phyloP scores from a whole-genome alignment of 2,888 invertebrate species.

The Catocala nupta region DNA sequence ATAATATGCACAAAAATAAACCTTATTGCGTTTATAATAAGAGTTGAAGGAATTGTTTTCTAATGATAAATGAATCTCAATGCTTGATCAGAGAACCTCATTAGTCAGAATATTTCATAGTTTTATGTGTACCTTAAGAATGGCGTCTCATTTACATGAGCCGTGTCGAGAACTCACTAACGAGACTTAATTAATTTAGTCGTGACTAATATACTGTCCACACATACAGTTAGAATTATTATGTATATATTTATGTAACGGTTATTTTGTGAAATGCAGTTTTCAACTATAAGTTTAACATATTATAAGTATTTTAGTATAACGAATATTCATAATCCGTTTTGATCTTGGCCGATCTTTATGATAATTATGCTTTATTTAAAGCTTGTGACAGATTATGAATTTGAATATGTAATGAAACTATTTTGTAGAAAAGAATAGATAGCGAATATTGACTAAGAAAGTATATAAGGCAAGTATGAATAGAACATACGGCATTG shows the following conservation, averaged over 20 bases:
- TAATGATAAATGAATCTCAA: constrained; percentile 16
- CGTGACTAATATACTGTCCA: constrained; percentile 38
- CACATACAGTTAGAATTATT: constrained; percentile 23
- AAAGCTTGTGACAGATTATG: too few species aligned
- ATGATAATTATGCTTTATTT: too few species aligned
- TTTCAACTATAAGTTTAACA: neutral
- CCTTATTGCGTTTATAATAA: constrained; percentile 11
- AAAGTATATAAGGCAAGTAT: too few species aligned
- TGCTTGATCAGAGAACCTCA: constrained; percentile 35
- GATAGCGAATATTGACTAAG: too few species aligned
- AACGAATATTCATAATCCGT: too few species aligned
- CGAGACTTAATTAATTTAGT: constrained; percentile 48
- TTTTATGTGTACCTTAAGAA: constrained; percentile 21
- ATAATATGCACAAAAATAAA: constrained; percentile 17
- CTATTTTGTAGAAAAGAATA: too few species aligned
- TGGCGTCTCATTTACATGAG: constrained; percentile 46
- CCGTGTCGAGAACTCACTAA: constrained; percentile 44
- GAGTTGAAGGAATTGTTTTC: constrained; percentile 9
- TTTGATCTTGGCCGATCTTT: too few species aligned
- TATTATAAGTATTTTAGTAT: too few species aligned
- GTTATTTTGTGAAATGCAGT: constrained; percentile 6
- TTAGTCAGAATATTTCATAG: constrained; percentile 34
- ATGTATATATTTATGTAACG: constrained; percentile 33
- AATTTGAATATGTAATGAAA: too few species aligned
- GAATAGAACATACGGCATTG: too few species aligned